Conservation (phyloP, 2,113 vertebrate species). For the Petrocephalus microphthalmus region DNA sequence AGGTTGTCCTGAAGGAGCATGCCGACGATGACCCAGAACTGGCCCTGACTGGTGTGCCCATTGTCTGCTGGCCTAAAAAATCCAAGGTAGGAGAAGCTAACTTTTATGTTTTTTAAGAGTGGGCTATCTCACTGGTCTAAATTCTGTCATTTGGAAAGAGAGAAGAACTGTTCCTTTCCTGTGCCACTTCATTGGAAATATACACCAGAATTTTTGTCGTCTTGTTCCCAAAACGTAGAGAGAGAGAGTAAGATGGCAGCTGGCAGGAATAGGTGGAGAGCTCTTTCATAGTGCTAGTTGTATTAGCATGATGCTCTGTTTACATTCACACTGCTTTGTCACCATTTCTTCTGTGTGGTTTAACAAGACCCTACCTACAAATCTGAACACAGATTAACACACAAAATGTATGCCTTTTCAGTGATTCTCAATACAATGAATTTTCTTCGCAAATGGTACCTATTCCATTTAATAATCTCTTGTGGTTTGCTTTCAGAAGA, state of each 20-base stretch:
- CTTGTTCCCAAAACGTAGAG: neutral
- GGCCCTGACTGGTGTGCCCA: constrained; percentile 82
- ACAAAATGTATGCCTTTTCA: neutral
- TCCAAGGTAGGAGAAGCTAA: constrained; percentile 69
- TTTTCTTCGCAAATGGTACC: neutral
- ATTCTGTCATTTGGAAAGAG: neutral
- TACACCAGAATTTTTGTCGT: neutral
- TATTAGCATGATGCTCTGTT: neutral
- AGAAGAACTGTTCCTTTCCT: neutral
- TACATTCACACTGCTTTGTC: neutral
- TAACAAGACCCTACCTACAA: neutral
- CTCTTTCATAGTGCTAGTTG: neutral
- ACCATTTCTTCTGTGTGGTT: neutral
- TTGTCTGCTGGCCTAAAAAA: constrained; percentile 89
- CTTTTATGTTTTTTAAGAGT: neutral
- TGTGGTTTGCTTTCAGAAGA: neutral
- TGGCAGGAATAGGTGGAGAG: neutral
- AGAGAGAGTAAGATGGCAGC: neutral
- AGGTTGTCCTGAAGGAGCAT: constrained; percentile 89
- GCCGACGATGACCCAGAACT: constrained; percentile 81
- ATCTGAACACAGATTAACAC: neutral
- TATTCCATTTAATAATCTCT: neutral
- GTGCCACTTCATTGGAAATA: neutral
- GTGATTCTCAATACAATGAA: neutral
- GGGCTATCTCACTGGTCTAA: neutral